Percentiles rank a stretch among this genome's conserved stretches.
phyloP scores from a whole-genome alignment of 2,113 vertebrate genomes.

The Corythornis vintsioides region DNA sequence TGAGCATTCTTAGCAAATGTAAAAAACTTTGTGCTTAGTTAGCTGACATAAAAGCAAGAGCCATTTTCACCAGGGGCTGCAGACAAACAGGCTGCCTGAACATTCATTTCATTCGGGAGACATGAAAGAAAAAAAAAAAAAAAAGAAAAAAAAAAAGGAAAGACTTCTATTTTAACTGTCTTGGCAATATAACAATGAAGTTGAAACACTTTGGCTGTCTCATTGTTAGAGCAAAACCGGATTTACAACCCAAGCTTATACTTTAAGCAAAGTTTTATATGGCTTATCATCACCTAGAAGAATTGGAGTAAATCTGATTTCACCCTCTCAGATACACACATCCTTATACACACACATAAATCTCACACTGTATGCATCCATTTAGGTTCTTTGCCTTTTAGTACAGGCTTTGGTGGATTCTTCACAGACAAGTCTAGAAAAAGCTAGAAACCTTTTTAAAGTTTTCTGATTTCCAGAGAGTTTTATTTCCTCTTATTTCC shows the following conservation, averaged over 20 bases:
- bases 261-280: neutral
- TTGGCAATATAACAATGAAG: neutral
- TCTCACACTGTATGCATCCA: neutral
- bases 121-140: neutral
- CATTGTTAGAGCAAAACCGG: neutral
- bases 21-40: neutral
- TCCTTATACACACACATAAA: neutral
- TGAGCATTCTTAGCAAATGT: neutral
- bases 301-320: neutral
- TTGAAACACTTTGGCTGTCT: neutral
- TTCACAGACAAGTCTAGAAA: neutral
- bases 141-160: too few species aligned
- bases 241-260: constrained; percentile 1
- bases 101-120: neutral
- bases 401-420: neutral
- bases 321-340: neutral
- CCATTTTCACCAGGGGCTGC: neutral
- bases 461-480: neutral
- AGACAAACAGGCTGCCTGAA: neutral
- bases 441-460: neutral
- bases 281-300: neutral
- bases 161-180: neutral
- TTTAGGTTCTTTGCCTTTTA: neutral
- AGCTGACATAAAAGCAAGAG: neutral
- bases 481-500: neutral